Conservation (phyloP, 2,113 vertebrate genomes). For the Rhinoderma darwinii region DNA sequence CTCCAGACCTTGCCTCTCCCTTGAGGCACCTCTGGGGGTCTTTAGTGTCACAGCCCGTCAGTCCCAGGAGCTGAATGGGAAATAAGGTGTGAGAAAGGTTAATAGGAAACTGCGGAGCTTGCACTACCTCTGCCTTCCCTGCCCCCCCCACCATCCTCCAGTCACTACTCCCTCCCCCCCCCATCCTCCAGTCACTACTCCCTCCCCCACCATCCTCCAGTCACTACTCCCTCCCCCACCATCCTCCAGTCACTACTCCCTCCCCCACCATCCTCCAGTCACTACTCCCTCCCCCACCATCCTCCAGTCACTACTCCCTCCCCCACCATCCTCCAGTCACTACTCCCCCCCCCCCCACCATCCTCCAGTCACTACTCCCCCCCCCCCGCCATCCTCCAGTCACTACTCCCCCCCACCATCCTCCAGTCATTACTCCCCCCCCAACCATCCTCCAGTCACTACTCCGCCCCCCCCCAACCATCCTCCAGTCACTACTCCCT, state of each 20-base stretch:
- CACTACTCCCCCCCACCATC: too few species aligned
- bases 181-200: conserved; percentile 56
- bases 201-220: not conserved
- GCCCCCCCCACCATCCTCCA: not conserved
- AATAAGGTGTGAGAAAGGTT: conserved; percentile 68
- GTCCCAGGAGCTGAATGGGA: conserved; percentile 58
- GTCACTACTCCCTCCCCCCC: conserved; percentile 61
- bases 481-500: too few species aligned
- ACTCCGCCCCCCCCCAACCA: too few species aligned
- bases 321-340: conserved; percentile 33
- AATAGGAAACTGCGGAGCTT: conserved; percentile 64
- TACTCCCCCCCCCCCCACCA: conserved; percentile 63
- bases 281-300: too few species aligned
- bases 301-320: too few species aligned
- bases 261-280: not conserved
- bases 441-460: conserved; percentile 52
- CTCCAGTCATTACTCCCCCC: too few species aligned
- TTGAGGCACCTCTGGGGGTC: conserved; percentile 53
- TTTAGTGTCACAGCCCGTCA: conserved; percentile 58
- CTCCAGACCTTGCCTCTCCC: conserved; percentile 2
- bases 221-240: too few species aligned
- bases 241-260: too few species aligned
- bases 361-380: conserved; percentile 60
- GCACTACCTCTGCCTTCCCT: conserved; percentile 63
- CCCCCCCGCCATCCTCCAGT: not conserved